Base-by-base conservation (phyloP, 2,113 vertebrate species). In the Acanthisitta chloris region DNA sequence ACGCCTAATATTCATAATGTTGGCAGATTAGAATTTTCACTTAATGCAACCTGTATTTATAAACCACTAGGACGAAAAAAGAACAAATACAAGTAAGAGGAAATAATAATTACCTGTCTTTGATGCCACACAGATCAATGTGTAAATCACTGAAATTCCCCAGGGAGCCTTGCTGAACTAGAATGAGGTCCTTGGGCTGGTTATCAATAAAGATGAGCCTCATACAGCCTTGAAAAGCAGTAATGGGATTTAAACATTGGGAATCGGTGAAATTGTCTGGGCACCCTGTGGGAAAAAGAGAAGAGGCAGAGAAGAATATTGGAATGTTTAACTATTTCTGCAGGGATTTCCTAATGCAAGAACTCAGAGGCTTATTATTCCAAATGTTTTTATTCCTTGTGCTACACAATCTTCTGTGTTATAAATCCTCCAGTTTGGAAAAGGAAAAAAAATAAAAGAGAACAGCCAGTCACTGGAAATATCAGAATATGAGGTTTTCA, bases 181-280 rank as follows among this genome's bases (percentile, higher is more conserved):
- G 98, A 97, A 98, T 98, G 94, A 99, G 98, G 97, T 99, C 98
- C 94, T 98, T 98, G 57, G 98, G 99, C 97, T 99, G 99, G 97
- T 99, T 98, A 98, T 99, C 99, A 98, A 99, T 98, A 97, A 98
- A 98, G 92, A 99, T 98, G 98, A 99, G 99, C 73, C 98, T 98
- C 98, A 99, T 98, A 91, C 99, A 99, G 48, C 99, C 99, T 98
- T 99, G 99, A 97, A 99, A 99, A 96, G 98, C 98, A 76, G 98
- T 97, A 88, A 98, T 97, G 34, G 98, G 98, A 97, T 98, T 98
- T 97, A 98, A 98, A 96, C 99, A 99, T 96, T 98, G 98, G 57
- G 94, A 98, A 97, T 97, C 90, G 19, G 96, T 97, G 95, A 97
- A 91, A 97, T 97, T 95, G 89, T 97, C 92, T 36, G 99, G 99